A percentile compares a stretch with the other conserved stretches of the same genome.
phyloP scores from a whole-genome alignment of 2,888 invertebrate species.

The Eristalinus sepulchralis region DNA sequence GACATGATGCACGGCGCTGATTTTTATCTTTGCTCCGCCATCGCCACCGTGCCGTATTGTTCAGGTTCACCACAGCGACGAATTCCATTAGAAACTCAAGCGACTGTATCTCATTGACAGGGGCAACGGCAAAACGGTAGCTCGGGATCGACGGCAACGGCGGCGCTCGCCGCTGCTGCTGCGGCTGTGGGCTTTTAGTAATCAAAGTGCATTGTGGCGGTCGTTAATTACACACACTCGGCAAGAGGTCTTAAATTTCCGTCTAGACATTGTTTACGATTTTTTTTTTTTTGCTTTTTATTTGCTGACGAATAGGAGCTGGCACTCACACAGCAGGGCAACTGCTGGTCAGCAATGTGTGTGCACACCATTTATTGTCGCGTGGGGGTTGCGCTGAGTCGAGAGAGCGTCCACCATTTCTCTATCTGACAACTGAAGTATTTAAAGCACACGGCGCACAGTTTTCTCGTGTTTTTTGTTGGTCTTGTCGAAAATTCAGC shows the following conservation, averaged over 20 bases:
- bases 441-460: background rate
- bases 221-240: slow-evolving; percentile 40
- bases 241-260: slow-evolving; percentile 49
- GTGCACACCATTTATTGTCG: background rate
- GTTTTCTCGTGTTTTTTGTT: background rate
- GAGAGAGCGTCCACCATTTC: background rate
- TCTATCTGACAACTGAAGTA: background rate
- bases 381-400: background rate
- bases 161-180: background rate
- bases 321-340: background rate
- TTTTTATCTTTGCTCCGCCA: background rate
- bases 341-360: background rate
- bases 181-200: slow-evolving; percentile 10
- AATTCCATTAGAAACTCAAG: background rate
- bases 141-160: too few relatives aligned
- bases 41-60: background rate
- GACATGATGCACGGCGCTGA: background rate
- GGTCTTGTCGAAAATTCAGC: background rate
- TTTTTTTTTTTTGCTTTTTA: slow-evolving; percentile 8
- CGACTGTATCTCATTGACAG: background rate
- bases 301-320: background rate
- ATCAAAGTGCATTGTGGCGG: slow-evolving; percentile 36
- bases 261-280: slow-evolving; percentile 61
- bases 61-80: background rate
- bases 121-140: background rate